Conservation (phyloP, 2,113 vertebrate species). For the Etheostoma spectabile region DNA sequence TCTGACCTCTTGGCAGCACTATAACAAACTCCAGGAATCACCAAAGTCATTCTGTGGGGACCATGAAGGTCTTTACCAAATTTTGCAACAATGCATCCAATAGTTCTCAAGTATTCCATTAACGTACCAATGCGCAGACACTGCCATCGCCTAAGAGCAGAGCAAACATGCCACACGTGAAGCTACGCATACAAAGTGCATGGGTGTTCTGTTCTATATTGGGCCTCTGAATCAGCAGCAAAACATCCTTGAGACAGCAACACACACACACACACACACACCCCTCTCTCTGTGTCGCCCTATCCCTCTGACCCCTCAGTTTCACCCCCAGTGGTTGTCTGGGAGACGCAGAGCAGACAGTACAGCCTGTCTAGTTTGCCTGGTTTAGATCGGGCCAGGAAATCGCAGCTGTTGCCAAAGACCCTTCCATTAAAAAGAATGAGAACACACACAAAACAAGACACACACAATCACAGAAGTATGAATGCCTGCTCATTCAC, state of each 20-base stretch:
- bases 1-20: background rate
- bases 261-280: constrained; percentile 51
- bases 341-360: constrained; percentile 62
- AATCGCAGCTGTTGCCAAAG: constrained; percentile 52
- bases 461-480: constrained; percentile 18
- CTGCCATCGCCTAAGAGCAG: background rate
- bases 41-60: background rate
- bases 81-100: background rate
- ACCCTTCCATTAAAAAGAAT: constrained; percentile 48
- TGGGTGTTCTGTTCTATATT: constrained; percentile 52
- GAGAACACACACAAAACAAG: constrained; percentile 4
- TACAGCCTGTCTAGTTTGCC: constrained; percentile 54
- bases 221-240: constrained; percentile 61
- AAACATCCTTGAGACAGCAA: constrained; percentile 51
- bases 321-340: constrained; percentile 57
- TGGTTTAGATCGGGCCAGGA: constrained; percentile 47
- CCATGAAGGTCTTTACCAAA: background rate
- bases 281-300: constrained; percentile 15
- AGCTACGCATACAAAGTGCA: constrained; percentile 24
- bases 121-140: background rate
- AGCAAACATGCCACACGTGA: constrained; percentile 33
- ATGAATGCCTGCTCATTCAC: constrained; percentile 21
- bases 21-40: background rate
- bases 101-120: background rate
- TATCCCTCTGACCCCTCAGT: constrained; percentile 36